phyloP scores from a whole-genome alignment of 1,140 invertebrate genomes.

The Aphidius gifuensis region DNA sequence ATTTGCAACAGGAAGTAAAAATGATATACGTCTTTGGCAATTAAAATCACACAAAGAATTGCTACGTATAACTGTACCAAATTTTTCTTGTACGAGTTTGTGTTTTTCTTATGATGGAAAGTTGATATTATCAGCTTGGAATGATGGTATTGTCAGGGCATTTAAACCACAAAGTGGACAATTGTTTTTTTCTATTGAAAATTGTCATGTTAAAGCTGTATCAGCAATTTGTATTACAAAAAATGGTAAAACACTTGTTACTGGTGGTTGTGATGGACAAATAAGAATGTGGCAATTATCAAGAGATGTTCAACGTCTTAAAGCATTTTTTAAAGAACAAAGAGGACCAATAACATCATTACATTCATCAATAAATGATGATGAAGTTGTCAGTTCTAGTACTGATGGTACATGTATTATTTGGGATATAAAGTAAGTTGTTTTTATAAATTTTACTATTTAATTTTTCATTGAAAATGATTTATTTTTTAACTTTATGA shows the following conservation, averaged over 20 bases:
- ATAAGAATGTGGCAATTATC: slow-evolving; percentile 74
- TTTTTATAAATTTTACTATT: background rate
- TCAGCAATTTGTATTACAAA: slow-evolving; percentile 72
- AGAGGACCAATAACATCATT: slow-evolving; percentile 81
- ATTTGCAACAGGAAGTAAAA: slow-evolving; percentile 79
- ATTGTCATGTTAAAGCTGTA: slow-evolving; percentile 85
- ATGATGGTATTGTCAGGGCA: slow-evolving; percentile 82
- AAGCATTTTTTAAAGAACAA: slow-evolving; percentile 81
- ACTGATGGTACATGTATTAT: slow-evolving; percentile 89
- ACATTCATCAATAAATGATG: slow-evolving; percentile 70
- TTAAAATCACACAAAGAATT: slow-evolving; percentile 72
- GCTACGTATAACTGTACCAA: slow-evolving; percentile 77
- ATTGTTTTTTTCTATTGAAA: slow-evolving; percentile 74
- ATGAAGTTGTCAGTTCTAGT: slow-evolving; percentile 80
- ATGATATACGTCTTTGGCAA: slow-evolving; percentile 85
- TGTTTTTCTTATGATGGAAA: slow-evolving; percentile 76
- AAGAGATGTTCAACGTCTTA: slow-evolving; percentile 61
- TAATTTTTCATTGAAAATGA: slow-evolving; percentile 6
- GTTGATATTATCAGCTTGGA: slow-evolving; percentile 78
- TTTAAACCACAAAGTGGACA: slow-evolving; percentile 80
- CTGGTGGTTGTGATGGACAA: slow-evolving; percentile 85
- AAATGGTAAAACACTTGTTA: slow-evolving; percentile 72
- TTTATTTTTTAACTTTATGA: slow-evolving; percentile 5
- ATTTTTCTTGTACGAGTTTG: slow-evolving; percentile 79
- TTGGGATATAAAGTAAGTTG: slow-evolving; percentile 74